phyloP scores from a whole-genome alignment of 2,797 vertebrate species.

The Poeciliopsis infans region DNA sequence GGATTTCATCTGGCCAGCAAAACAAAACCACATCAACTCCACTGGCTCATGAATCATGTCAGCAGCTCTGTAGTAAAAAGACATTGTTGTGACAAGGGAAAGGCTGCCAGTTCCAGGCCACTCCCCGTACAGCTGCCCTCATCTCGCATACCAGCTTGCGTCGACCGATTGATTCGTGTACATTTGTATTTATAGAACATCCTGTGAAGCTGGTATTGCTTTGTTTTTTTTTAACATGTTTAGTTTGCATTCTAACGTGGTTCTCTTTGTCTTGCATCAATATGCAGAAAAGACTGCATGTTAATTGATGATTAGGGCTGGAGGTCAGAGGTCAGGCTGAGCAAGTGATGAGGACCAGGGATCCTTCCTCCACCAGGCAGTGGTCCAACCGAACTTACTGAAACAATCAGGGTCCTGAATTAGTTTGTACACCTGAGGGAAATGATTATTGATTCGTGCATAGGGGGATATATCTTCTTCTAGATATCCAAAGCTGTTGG shows the following conservation, averaged over 20 bases:
- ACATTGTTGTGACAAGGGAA: slow-evolving; percentile 69
- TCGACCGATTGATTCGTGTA: slow-evolving; percentile 16
- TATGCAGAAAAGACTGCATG: slow-evolving; percentile 61
- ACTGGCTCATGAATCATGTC: slow-evolving; percentile 72
- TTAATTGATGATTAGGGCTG: slow-evolving; percentile 72
- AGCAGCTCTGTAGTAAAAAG: slow-evolving; percentile 59
- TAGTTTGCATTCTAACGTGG: slow-evolving; percentile 34
- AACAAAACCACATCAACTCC: slow-evolving; percentile 66
- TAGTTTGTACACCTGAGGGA: slow-evolving; percentile 42
- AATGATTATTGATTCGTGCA: slow-evolving; percentile 59
- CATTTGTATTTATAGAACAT: slow-evolving; percentile 50
- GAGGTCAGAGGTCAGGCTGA: slow-evolving; percentile 60
- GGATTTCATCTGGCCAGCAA: slow-evolving; percentile 71
- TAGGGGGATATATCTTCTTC: slow-evolving; percentile 17
- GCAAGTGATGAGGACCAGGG: slow-evolving; percentile 38
- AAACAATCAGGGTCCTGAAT: slow-evolving; percentile 60
- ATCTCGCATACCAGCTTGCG: slow-evolving; percentile 23
- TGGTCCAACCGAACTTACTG: slow-evolving; percentile 38
- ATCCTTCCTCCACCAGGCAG: slow-evolving; percentile 42
- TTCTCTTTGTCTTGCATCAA: slow-evolving; percentile 40
- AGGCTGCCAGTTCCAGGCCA: slow-evolving; percentile 47
- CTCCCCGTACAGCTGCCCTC: slow-evolving; percentile 54
- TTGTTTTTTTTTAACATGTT: slow-evolving; percentile 42
- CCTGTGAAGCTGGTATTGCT: slow-evolving; percentile 27
- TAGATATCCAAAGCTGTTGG: slow-evolving; percentile 10